Evolutionary conservation across 30 jellyfish, hydroid and myxozoan species (phyloP), one percentile per base, ranked within the genome.

Genomic region (Sanderia malayensis): DNA sequence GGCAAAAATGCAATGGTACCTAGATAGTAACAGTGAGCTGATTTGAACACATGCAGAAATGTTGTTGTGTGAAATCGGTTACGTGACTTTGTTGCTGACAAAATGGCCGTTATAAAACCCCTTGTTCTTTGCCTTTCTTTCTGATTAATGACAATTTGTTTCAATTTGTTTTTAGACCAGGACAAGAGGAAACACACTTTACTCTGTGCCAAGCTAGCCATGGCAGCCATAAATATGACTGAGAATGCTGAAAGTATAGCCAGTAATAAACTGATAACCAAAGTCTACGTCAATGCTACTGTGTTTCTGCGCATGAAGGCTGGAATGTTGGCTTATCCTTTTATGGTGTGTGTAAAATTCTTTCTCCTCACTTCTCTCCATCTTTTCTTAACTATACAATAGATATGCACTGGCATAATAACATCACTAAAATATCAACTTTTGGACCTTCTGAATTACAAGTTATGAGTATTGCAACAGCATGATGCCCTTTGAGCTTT

Each of bases 141-240:
- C 55, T 41, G 55, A 41, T 8, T 41, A 15, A 6, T 41, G 15
- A 15, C 8, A 41, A n/a, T n/a, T n/a, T n/a, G n/a, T 41, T 41
- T 41, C 55, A 6, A 6, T 49, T 49, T 24, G 11, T 67, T 7
- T 24, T 15, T 21, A 45, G 68, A 46, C 32, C 23, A 45, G 21
- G 73, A 63, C 17, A 65, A 25, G 57, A 55, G 29, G 45, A 65
- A 29, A 53, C 19, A 79, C 76, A 47, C 24, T 44, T 46, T 78
- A 22, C 29, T 31, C 1, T 46, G 71, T 52, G 68, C 67, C 46
- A 67, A 78, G 18, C 46, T 78, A 78, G 44, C 76, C 2, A 27
- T 78, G 58, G 75, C 82, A 17, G 89, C 89, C 15, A 53, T 78
- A 2, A 78, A 78, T 69, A 64, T 78, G 89, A 69, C 76, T 18